Conservation (phyloP, 2,797 vertebrate genomes). For the Chloroceryle amazona region DNA sequence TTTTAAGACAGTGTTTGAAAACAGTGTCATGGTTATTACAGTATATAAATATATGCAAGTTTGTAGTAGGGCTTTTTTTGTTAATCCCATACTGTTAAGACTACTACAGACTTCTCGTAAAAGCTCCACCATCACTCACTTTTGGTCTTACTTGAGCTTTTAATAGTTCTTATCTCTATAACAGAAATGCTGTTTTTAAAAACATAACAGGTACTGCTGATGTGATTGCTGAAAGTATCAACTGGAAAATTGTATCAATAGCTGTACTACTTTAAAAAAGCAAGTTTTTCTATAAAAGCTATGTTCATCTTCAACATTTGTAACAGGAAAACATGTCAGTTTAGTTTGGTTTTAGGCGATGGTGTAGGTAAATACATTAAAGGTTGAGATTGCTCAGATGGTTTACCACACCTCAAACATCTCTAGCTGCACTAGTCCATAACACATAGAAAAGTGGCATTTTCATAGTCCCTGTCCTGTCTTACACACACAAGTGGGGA, state of each 20-base stretch:
- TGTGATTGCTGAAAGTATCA: background rate
- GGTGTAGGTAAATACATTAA: background rate
- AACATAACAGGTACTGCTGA: background rate
- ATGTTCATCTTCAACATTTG: background rate
- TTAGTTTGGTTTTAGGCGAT: background rate
- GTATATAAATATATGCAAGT: background rate
- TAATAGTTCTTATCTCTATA: background rate
- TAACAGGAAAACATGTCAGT: background rate
- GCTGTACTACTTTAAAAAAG: background rate
- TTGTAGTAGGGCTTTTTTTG: background rate
- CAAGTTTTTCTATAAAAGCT: background rate
- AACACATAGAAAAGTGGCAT: background rate
- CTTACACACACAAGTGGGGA: accelerated
- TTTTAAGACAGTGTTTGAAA: background rate
- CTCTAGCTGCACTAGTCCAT: background rate
- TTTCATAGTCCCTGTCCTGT: background rate
- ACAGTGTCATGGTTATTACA: background rate
- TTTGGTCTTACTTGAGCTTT: background rate
- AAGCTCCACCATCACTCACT: background rate
- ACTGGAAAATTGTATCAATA: background rate
- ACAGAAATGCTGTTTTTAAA: background rate
- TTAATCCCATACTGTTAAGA: background rate
- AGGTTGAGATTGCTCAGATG: background rate
- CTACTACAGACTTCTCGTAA: background rate
- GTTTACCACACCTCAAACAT: background rate